These are phyloP conservation scores for Drosophila bipectinata DNA, from an alignment of 1,140 invertebrate genomes.

Conservation along the genomic window DNA sequence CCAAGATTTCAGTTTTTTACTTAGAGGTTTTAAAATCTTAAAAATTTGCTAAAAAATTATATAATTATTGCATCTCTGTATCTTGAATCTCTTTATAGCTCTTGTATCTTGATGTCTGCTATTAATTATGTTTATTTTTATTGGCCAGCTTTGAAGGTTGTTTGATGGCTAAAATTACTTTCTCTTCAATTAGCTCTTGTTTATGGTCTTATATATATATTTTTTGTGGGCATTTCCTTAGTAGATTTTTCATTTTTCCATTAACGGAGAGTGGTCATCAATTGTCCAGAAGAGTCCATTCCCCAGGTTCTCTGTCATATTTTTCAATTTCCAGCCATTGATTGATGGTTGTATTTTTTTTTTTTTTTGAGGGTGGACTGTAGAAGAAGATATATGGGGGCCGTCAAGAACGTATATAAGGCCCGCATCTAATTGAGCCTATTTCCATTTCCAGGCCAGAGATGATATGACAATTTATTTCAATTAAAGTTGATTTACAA, in stretches of 20 bases:
- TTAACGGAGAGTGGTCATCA: conserved; percentile 41
- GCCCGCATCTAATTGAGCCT: conserved; percentile 50
- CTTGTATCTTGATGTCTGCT: conserved; percentile 19
- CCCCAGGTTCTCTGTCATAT: conserved; percentile 39
- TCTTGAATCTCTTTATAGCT: conserved; percentile 11
- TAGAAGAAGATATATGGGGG: conserved; percentile 2
- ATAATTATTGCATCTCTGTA: not conserved
- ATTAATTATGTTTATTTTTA: conserved; percentile 58
- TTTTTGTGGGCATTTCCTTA: conserved; percentile 39
- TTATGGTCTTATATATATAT: conserved; percentile 39
- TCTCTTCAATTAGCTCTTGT: conserved; percentile 65
- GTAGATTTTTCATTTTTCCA: conserved; percentile 50
- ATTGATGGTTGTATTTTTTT: conserved; percentile 24
- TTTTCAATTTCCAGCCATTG: conserved; percentile 43
- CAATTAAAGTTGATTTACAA: conserved; percentile 82
- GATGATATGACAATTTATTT: conserved; percentile 81
- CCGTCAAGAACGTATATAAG: conserved; percentile 1
- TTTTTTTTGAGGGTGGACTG: not conserved
- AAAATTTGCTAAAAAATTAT: conserved; percentile 4
- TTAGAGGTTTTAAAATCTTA: not conserved
- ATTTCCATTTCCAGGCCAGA: conserved; percentile 49
- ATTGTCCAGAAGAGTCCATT: conserved; percentile 23
- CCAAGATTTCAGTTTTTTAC: conserved; percentile 24
- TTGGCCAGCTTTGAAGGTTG: conserved; percentile 33
- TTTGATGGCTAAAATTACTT: conserved; percentile 54